A percentile compares a stretch with the other conserved stretches of the same genome.
Conservation (phyloP, 2,113 vertebrate species). For the Burhinus bistriatus region DNA sequence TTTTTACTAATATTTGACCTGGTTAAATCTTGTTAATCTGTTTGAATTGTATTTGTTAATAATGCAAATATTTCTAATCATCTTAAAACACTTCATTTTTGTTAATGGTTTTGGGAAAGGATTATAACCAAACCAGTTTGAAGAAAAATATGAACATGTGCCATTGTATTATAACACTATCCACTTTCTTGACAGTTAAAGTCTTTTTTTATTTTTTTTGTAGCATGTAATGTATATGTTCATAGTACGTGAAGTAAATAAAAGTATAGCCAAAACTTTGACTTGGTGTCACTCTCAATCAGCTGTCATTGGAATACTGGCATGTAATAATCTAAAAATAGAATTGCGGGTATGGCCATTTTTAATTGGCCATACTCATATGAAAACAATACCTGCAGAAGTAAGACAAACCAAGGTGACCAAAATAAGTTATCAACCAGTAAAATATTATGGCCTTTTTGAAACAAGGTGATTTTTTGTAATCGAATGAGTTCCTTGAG, state of each 20-base stretch:
- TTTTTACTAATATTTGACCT: slow-evolving; percentile 80
- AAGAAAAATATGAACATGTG: slow-evolving; percentile 85
- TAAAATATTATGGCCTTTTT: rapidly evolving
- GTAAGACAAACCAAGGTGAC: background rate
- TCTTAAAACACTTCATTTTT: slow-evolving; percentile 74
- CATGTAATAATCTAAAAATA: background rate
- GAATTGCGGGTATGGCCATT: background rate
- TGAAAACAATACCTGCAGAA: background rate
- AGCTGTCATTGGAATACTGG: slow-evolving; percentile 27
- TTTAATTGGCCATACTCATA: background rate
- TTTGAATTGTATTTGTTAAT: slow-evolving; percentile 79
- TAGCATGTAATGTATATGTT: slow-evolving; percentile 92
- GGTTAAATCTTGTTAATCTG: slow-evolving; percentile 79
- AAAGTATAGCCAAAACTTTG: slow-evolving; percentile 81
- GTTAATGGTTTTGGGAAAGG: slow-evolving; percentile 75
- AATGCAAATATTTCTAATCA: slow-evolving; percentile 82
- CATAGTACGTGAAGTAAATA: slow-evolving; percentile 91
- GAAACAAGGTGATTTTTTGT: background rate
- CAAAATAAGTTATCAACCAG: background rate
- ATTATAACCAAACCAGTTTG: slow-evolving; percentile 77
- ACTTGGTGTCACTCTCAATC: slow-evolving; percentile 62
- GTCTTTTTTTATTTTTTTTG: slow-evolving; percentile 77
- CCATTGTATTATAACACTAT: slow-evolving; percentile 98
- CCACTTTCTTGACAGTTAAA: slow-evolving; percentile 85
- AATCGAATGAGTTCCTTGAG: background rate